Base-by-base conservation (phyloP, 92 coral and sea anemone species). In the Epizoanthus stellaris region DNA sequence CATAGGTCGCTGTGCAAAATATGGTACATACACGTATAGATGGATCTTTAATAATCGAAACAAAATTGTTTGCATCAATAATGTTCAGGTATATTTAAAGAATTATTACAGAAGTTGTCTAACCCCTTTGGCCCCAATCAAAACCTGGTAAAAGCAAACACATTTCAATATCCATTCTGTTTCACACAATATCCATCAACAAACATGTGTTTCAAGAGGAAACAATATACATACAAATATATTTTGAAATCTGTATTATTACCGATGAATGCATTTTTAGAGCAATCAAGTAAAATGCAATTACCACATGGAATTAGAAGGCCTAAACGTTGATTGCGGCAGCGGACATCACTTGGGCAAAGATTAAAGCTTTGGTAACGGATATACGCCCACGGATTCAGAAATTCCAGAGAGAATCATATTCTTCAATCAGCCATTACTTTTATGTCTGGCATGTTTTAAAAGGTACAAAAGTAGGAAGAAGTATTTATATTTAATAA, bases 381-480 rank as follows among this genome's bases (percentile, higher is more conserved):
- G 87, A 84, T 38, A 77, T 65, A n/a, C 81, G 69, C 30, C 13
- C 56, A 11, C 43, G 20, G 53, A 56, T 73, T 12, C 79, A 82
- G 21, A 82, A 49, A 23, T 69, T 20, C 47, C 63, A 67, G 19
- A 69, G 68, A 15, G 79, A 82, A 19, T 6, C 11, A 13, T 82
- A 36, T 11, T 2, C 64, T 0, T 5, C 62, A 19, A 54, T 82
- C 58, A 5, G 17, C 25, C 87, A 70, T 52, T 81, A 82, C 16
- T 82, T n/a, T 54, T 80, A 82, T 70, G 87, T 69, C 21, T 82
- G 87, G 80, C 87, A 82, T 82, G 87, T 82, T 23, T 80, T 68
- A 1, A 82, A 82, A 56, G 80, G 87, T 70, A 71, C 36, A 30
- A 30, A 30, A 30, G 36, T 30, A 30, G 36, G 36, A 30, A 30